Conservation (phyloP, 2,113 vertebrate genomes). For the Poeciliopsis occidentalis region DNA sequence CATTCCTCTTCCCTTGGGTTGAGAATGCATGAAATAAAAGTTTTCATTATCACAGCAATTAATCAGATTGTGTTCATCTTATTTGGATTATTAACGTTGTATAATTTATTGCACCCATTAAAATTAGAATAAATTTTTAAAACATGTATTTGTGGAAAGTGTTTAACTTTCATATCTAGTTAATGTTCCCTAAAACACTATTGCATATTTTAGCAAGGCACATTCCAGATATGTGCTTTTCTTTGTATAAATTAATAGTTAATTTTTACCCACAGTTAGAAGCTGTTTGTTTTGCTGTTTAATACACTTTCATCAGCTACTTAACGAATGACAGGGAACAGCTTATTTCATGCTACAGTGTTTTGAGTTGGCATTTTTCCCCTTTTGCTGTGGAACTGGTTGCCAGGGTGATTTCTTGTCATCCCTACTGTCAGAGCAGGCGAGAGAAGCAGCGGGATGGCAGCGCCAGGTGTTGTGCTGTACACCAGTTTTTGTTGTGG, state of each 20-base stretch:
- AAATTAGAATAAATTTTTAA: constrained; percentile 30
- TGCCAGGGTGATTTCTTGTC: too few species aligned
- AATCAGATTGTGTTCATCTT: constrained; percentile 30
- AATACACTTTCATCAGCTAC: too few species aligned
- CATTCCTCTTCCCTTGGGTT: constrained; percentile 29
- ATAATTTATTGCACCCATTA: constrained; percentile 38
- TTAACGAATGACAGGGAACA: too few species aligned
- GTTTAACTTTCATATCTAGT: constrained; percentile 20
- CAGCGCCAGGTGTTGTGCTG: constrained; percentile 69
- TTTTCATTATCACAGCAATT: constrained; percentile 42
- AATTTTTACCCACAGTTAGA: constrained; percentile 8
- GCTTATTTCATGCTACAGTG: too few species aligned
- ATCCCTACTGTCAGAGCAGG: too few species aligned
- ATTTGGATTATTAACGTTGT: constrained; percentile 48
- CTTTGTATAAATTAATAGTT: background rate
- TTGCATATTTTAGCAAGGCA: constrained; percentile 3
- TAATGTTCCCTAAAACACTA: constrained; percentile 33
- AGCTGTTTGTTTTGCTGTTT: too few species aligned
- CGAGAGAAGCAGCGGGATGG: too few species aligned
- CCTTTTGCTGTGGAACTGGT: too few species aligned
- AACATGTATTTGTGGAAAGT: constrained; percentile 29
- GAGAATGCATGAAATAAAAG: constrained; percentile 37
- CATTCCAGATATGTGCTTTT: constrained; percentile 13
- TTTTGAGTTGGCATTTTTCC: too few species aligned
- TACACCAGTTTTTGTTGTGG: constrained; percentile 65